Base-by-base conservation (phyloP, 2,888 invertebrate species). In the Eupeodes luniger region DNA sequence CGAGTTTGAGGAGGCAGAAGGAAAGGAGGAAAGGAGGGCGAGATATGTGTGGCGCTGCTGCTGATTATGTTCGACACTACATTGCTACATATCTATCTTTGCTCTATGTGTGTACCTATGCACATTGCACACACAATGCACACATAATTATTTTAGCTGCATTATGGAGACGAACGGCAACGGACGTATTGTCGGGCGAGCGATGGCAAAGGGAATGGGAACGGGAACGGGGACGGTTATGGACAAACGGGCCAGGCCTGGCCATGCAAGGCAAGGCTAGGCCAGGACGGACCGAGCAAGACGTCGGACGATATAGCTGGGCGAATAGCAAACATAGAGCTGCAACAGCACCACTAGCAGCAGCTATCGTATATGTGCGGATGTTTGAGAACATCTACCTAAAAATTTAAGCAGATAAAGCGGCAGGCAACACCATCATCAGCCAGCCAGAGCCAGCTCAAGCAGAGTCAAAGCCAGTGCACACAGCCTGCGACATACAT, bases 81-180 rank as follows among this genome's bases (percentile, higher is more conserved):
- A 75, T 69, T 55, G 61, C 70, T 69, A 62, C 66, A 74, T 69
- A 11, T 70, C n/a, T 75, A 74, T 69, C 19, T 57, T 11, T 27
- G 27, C 27, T 77, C n/a, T 76, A 69, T 70, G 70, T 70, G 57
- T 70, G 84, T 85, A 79, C 49, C 81, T 81, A 61, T 75, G 89
- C 89, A 88, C 88, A 88, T 85, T 75, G 89, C 89, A 88, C 88
- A 88, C 88, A 88, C 88, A 85, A 85, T 88, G 88, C 88, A 88
- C 88, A 88, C 88, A 88, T 88, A 85, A 89, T 89, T 89, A 89
- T 89, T 89, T 89, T 89, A 89, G 89, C 89, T 89, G 89, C 89
- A 85, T 89, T 89, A 85, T 89, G 81, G 81, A 76, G 88, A 82
- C 86, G 83, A 69, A 72, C 74, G 14, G 53, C 27, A 27, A 49